phyloP scores from a whole-genome alignment of 2,113 vertebrate species.

The Nannobrachium achirus region DNA sequence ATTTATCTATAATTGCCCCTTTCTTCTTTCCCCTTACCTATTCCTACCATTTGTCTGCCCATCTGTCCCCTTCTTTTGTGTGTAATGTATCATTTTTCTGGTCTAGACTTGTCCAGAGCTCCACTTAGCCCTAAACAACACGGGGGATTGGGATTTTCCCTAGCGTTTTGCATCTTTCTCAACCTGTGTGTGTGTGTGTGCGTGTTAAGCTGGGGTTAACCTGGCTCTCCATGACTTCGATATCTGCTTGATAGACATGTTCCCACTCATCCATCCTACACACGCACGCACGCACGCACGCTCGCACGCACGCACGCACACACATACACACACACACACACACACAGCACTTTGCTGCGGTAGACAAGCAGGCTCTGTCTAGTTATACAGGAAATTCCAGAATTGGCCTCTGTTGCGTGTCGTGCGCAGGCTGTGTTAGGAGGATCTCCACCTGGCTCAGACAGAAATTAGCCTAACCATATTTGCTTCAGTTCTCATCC shows the following conservation, averaged over 20 bases:
- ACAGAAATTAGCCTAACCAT: not conserved
- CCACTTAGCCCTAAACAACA: conserved; percentile 44
- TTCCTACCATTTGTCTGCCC: conserved; percentile 46
- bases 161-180: conserved; percentile 41
- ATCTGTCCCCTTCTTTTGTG: conserved; percentile 38
- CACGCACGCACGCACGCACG: no score
- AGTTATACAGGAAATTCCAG: conserved; percentile 35
- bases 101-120: conserved; percentile 69
- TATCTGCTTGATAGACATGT: conserved; percentile 46
- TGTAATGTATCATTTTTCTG: conserved; percentile 54
- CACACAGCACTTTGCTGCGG: not conserved
- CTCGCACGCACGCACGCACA: no score
- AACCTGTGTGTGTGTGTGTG: conserved; percentile 16
- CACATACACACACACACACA: not conserved
- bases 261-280: conserved; percentile 49
- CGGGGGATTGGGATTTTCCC: conserved; percentile 69
- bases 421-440: conserved; percentile 13
- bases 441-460: not conserved
- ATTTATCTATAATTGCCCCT: conserved; percentile 38
- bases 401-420: not conserved
- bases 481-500: not conserved
- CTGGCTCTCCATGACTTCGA: conserved; percentile 15
- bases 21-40: conserved; percentile 27
- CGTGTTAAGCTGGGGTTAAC: conserved; percentile 27
- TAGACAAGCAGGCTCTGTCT: conserved; percentile 25